phyloP scores from a whole-genome alignment of 2,113 vertebrate genomes.

The Pholis gunnellus region DNA sequence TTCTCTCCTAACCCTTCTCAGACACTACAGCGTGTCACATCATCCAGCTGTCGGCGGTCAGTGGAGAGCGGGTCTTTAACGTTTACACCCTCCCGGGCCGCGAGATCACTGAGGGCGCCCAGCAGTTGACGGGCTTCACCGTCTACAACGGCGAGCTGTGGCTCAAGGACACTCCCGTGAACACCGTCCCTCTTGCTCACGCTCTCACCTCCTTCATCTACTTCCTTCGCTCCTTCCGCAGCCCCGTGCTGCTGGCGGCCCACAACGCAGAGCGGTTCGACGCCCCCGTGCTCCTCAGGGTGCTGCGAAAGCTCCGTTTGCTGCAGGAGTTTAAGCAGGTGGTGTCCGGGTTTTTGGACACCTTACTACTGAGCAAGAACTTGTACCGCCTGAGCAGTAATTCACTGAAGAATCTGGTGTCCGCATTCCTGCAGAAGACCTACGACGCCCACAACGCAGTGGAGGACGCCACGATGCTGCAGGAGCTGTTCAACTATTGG shows the following conservation, averaged over 20 bases:
- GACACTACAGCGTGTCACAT: conserved; percentile 70
- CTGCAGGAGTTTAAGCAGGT: conserved; percentile 46
- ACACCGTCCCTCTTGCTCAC: conserved; percentile 38
- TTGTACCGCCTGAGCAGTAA: background rate
- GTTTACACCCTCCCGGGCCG: conserved; percentile 67
- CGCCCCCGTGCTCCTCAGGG: conserved; percentile 65
- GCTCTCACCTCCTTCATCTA: conserved; percentile 68
- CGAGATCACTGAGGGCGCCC: conserved; percentile 35
- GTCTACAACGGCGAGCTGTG: background rate
- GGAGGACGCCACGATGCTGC: conserved; percentile 69
- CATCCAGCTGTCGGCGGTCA: conserved; percentile 78
- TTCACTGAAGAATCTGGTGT: conserved; percentile 63
- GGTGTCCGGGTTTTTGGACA: conserved; percentile 74
- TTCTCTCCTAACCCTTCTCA: conserved; percentile 13
- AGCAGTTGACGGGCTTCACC: conserved; percentile 67
- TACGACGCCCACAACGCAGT: conserved; percentile 76
- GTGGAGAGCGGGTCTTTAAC: conserved; percentile 60
- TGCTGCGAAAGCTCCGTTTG: conserved; percentile 51
- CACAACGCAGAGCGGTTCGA: conserved; percentile 76
- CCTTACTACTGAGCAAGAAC: conserved; percentile 60
- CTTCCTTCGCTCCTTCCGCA: conserved; percentile 69
- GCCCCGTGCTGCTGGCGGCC: conserved; percentile 74
- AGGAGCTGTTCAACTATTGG: conserved; percentile 61
- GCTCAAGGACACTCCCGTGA: rapidly evolving
- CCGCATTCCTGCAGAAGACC: conserved; percentile 45